These are phyloP conservation scores for Galeopterus variegatus DNA, from an alignment of 2,113 vertebrate genomes.

Conservation along the genomic window DNA sequence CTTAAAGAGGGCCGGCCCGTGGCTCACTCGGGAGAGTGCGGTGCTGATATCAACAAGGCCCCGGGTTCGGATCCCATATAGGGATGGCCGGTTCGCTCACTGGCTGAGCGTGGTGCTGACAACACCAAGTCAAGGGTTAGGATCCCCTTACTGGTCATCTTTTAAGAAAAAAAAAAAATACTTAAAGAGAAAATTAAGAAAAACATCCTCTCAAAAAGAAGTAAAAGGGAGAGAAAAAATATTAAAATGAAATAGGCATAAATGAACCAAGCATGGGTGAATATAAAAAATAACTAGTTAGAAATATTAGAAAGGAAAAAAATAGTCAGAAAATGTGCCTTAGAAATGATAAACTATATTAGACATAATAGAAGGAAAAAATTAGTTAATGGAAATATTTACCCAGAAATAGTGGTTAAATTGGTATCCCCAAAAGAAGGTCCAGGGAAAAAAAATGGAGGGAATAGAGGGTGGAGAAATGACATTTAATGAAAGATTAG, in stretches of 20 bases:
- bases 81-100: too few species aligned
- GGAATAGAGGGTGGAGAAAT: not conserved
- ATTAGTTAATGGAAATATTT: not conserved
- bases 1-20: too few species aligned
- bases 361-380: not conserved
- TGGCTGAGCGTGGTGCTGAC: too few species aligned
- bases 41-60: too few species aligned
- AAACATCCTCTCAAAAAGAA: not conserved
- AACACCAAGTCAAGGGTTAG: too few species aligned
- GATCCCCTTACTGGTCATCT: too few species aligned
- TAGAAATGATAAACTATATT: not conserved
- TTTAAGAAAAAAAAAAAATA: too few species aligned
- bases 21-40: too few species aligned
- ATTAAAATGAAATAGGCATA: not conserved
- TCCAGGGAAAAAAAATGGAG: not conserved
- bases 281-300: not conserved
- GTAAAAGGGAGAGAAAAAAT: not conserved
- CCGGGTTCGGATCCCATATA: too few species aligned
- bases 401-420: not conserved
- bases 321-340: not conserved
- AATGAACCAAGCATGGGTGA: not conserved
- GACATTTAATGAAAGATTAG: not conserved
- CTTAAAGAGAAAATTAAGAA: not conserved
- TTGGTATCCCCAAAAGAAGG: not conserved
- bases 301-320: not conserved